A percentile compares a stretch with the other conserved stretches of the same genome.
Conservation (phyloP, 2,113 vertebrate genomes). For the Corythaeola cristata region DNA sequence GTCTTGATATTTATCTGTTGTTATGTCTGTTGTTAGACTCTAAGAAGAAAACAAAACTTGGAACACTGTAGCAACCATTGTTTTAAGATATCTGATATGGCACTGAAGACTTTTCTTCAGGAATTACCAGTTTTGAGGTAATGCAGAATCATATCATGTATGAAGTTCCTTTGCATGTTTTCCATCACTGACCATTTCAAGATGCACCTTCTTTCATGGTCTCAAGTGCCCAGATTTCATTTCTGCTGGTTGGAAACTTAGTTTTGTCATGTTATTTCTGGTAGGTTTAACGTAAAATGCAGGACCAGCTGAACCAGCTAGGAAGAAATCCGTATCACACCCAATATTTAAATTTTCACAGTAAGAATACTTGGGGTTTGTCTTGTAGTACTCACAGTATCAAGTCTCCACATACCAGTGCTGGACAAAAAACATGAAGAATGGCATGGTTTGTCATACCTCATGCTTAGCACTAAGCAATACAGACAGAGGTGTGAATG, state of each 20-base stretch:
- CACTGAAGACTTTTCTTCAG: background rate
- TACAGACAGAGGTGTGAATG: background rate
- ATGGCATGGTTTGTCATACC: background rate
- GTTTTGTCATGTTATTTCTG: background rate
- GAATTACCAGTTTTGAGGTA: background rate
- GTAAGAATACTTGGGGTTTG: background rate
- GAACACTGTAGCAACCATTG: background rate
- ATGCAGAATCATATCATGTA: background rate
- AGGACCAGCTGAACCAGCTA: background rate
- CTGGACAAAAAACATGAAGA: background rate
- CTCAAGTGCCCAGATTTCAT: background rate
- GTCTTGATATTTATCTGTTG: conserved; percentile 63
- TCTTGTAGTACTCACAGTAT: background rate
- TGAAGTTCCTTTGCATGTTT: background rate
- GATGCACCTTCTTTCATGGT: background rate
- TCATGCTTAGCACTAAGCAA: background rate
- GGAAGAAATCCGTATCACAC: background rate
- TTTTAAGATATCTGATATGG: conserved; percentile 43
- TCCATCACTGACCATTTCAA: background rate
- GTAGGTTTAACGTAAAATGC: background rate
- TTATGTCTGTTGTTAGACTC: conserved; percentile 46
- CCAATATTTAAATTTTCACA: background rate
- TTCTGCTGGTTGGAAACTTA: background rate
- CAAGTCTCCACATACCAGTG: background rate
- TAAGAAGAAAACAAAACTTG: conserved; percentile 31